Conservation (phyloP, 2,888 invertebrate species). For the Cheilosia urbana region DNA sequence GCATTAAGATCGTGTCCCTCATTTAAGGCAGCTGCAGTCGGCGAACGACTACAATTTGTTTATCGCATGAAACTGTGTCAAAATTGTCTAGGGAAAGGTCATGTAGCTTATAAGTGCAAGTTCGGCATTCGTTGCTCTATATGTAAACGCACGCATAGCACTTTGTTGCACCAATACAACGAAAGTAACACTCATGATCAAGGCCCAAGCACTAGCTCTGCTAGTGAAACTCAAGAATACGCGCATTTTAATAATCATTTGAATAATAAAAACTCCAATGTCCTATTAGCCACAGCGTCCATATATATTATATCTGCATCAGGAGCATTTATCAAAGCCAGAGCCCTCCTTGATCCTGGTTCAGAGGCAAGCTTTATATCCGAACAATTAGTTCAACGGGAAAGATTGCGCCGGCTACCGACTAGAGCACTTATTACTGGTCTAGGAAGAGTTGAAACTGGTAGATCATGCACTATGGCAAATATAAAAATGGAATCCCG, state of each 20-base stretch:
- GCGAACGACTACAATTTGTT: neutral
- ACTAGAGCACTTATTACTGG: neutral
- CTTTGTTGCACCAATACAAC: conserved; percentile 2
- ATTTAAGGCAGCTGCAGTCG: neutral
- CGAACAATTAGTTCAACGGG: neutral
- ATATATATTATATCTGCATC: neutral
- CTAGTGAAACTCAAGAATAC: neutral
- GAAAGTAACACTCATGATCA: neutral
- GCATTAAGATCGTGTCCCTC: neutral
- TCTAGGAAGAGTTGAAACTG: neutral
- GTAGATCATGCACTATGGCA: neutral
- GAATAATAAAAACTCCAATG: neutral
- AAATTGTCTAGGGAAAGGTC: no score
- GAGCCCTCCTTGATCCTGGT: neutral
- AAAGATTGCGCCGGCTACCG: neutral
- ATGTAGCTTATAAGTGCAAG: no score
- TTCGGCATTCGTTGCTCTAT: neutral
- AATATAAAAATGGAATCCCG: neutral
- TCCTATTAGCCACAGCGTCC: neutral
- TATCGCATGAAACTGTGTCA: no score
- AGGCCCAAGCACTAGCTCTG: neutral
- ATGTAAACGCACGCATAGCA: neutral
- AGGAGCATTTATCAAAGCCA: neutral
- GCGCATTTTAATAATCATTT: neutral
- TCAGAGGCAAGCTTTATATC: neutral